Evolutionary conservation across 2,888 invertebrate genomes (phyloP).

Genomic region (Beris chalybata): DNA sequence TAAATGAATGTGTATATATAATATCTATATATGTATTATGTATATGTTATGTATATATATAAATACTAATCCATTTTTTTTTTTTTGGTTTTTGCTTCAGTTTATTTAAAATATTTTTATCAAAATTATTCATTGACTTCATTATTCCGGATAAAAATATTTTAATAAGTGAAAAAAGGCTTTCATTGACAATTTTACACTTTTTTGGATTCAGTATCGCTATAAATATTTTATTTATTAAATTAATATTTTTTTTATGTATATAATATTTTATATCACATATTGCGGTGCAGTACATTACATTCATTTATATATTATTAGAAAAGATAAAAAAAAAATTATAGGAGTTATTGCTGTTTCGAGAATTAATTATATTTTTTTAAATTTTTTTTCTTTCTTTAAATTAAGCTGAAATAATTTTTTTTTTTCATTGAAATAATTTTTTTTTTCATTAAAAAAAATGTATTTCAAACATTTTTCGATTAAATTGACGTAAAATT

Average conservation of each 20-base stretch:
- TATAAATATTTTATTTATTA: background rate
- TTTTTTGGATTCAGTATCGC: background rate
- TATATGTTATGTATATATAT: slow-evolving; percentile 13
- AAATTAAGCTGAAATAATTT: background rate
- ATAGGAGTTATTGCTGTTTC: background rate
- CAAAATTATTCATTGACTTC: slow-evolving; percentile 17
- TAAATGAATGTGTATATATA: slow-evolving; percentile 15
- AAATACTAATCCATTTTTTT: slow-evolving; percentile 27
- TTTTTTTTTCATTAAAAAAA: background rate
- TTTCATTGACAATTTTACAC: slow-evolving; percentile 6
- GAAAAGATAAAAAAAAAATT: background rate
- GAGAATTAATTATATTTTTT: background rate
- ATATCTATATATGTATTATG: slow-evolving; percentile 26
- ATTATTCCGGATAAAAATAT: slow-evolving; percentile 28
- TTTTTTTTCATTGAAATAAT: too few relatives aligned
- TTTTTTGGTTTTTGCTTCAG: slow-evolving; percentile 18
- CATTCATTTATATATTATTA: background rate
- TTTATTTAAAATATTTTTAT: slow-evolving; percentile 34
- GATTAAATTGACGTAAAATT: too few relatives aligned
- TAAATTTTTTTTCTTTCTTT: background rate
- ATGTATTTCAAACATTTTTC: background rate
- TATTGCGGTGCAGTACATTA: slow-evolving; percentile 36
- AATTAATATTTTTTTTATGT: slow-evolving; percentile 24
- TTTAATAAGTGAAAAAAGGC: slow-evolving; percentile 31
- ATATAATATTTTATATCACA: slow-evolving; percentile 33